These are phyloP conservation scores for Cataglyphis altisquamis DNA, from an alignment of 2,888 invertebrate species.

Conservation along the genomic window DNA sequence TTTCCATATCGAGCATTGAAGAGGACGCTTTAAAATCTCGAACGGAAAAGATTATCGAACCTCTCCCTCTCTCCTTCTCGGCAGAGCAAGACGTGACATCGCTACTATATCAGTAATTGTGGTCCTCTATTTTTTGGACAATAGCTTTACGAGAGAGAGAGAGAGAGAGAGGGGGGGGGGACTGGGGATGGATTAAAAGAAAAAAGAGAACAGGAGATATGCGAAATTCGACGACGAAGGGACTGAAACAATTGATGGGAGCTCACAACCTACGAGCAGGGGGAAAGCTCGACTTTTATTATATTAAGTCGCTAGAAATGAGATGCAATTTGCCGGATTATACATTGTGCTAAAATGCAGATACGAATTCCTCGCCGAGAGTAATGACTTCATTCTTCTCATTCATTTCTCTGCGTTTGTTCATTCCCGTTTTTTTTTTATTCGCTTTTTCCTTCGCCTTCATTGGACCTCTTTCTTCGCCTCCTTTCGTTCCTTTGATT, in stretches of 20 bases:
- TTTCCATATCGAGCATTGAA: conserved; percentile 79
- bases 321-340: conserved; percentile 64
- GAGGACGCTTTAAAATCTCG: conserved; percentile 70
- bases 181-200: neutral
- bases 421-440: neutral
- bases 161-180: neutral
- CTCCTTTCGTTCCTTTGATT: conserved; percentile 9
- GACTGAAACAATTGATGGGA: neutral
- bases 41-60: conserved; percentile 61
- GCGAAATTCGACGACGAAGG: conserved; percentile 10
- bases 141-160: neutral
- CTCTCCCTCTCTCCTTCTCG: neutral
- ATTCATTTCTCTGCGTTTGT: neutral
- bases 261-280: neutral
- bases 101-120: conserved; percentile 25
- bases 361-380: conserved; percentile 67
- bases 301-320: conserved; percentile 61
- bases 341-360: conserved; percentile 72
- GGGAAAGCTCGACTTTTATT: conserved; percentile 66
- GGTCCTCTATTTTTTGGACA: conserved; percentile 25
- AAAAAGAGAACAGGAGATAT: conserved; percentile 45
- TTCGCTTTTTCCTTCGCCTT: neutral
- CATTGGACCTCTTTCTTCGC: neutral
- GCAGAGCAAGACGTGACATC: conserved; percentile 62
- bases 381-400: conserved; percentile 64